phyloP scores from a whole-genome alignment of 2,888 invertebrate genomes.

The Agrochola lota region DNA sequence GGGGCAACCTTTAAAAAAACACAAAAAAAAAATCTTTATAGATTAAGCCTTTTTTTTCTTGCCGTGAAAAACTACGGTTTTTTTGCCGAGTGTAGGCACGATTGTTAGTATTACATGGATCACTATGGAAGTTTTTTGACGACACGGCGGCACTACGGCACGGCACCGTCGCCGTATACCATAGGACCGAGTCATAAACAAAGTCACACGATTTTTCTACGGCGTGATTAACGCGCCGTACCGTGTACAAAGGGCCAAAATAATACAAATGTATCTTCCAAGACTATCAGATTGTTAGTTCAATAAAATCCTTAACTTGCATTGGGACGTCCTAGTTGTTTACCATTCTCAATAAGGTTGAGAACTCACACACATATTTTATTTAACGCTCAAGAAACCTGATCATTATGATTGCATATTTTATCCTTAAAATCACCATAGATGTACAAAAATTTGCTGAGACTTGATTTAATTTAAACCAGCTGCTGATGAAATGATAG shows the following conservation, averaged over 20 bases:
- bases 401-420: conserved; percentile 2
- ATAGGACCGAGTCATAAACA: not conserved
- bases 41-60: not conserved
- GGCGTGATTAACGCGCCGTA: not conserved
- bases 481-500: conserved; percentile 10
- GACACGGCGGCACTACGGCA: too few species aligned
- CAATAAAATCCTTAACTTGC: conserved; percentile 43
- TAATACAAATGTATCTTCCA: not conserved
- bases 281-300: conserved; percentile 16
- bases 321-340: conserved; percentile 27
- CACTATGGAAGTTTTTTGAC: too few species aligned
- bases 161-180: too few species aligned
- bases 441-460: not conserved
- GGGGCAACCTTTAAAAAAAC: too few species aligned
- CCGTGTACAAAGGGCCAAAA: not conserved
- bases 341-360: conserved; percentile 23
- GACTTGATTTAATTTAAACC: conserved; percentile 7
- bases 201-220: not conserved
- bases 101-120: too few species aligned
- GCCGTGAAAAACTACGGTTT: not conserved
- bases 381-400: not conserved
- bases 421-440: conserved; percentile 4
- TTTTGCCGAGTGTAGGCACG: not conserved
- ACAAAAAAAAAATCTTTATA: too few species aligned
- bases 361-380: not conserved